A percentile compares a stretch with the other conserved stretches of the same genome.
Conservation (phyloP, 2,888 invertebrate species). For the Acronicta aceris region DNA sequence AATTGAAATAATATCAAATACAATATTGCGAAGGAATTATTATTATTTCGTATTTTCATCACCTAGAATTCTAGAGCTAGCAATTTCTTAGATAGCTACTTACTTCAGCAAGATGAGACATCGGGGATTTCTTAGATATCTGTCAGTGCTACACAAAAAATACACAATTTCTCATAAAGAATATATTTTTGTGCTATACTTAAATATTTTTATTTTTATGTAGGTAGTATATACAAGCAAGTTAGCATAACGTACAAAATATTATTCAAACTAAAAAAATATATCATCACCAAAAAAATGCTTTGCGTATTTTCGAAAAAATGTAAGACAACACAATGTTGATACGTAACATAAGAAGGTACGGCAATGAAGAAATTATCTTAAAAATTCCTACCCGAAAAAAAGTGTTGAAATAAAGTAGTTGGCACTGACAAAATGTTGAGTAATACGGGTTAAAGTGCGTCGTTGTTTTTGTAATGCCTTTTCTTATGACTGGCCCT, state of each 20-base stretch:
- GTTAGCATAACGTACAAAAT: constrained; percentile 10
- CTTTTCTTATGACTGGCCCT: constrained; percentile 85
- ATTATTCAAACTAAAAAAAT: too few relatives aligned
- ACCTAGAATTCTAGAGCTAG: constrained; percentile 12
- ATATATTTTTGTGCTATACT: constrained; percentile 32
- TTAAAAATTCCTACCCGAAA: constrained; percentile 3
- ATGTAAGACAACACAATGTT: too few relatives aligned
- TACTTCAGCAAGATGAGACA: constrained; percentile 28
- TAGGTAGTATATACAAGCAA: constrained; percentile 25
- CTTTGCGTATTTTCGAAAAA: too few relatives aligned
- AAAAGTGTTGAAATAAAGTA: constrained; percentile 70
- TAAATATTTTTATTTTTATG: constrained; percentile 17
- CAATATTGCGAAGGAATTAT: not conserved
- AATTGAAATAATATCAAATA: too few relatives aligned
- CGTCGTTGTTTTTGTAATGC: constrained; percentile 86
- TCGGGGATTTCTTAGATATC: constrained; percentile 38
- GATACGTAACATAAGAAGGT: too few relatives aligned
- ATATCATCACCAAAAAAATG: too few relatives aligned
- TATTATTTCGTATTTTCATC: constrained; percentile 15
- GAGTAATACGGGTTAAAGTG: constrained; percentile 81
- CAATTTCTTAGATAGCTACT: constrained; percentile 22
- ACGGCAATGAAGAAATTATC: not conserved
- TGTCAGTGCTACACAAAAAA: constrained; percentile 23
- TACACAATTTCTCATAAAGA: constrained; percentile 23
- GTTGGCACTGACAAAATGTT: constrained; percentile 81